Evolutionary conservation across 2,113 vertebrate genomes (phyloP), one percentile per base, ranked within the genome.

Genomic region (Apodemus sylvaticus): DNA sequence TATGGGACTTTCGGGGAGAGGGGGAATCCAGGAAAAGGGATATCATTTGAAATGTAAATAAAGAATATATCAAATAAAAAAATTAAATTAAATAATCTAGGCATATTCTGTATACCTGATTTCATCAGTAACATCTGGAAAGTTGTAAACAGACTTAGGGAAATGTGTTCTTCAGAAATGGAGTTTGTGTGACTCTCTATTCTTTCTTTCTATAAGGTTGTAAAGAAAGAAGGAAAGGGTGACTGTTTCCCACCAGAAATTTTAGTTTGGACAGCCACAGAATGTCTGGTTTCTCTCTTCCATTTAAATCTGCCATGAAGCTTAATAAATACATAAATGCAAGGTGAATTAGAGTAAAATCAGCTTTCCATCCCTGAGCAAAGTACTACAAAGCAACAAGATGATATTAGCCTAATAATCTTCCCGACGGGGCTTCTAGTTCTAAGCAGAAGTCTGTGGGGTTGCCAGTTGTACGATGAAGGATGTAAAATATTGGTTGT

Each of bases 241-340:
- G 53, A 94, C 39, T 78, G 16, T 34, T 89, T 94, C 73, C 86
- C 91, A 31, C 45, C 87, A 82, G 81, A 94, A 58, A 86, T 55
- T 48, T 90, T 93, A 83, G 66, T 64, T 94, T 94, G 26, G 39
- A 94, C 48, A 97, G 89, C 92, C 86, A 74, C 77, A 90, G 31
- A 92, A 51, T 96, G 79, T 91, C 88, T 89, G 83, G 87, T 89
- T 34, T 96, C 86, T 97, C 62, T 94, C 66, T 96, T 95, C 93
- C 62, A 78, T 90, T 93, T 81, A 95, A 94, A 95, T 92, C 60
- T 92, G 66, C 53, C 78, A 31, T 51, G 81, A 88, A 93, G 36
- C 39, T 97, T 96, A 88, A 90, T 92, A 95, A 94, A 96, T 48
- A 39, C 60, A 70, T 86, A 96, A 85, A 87, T 4, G 60, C 76